A percentile compares a stretch with the other conserved stretches of the same genome.
Evolutionary conservation across 2,888 invertebrate species (phyloP).

Genomic region (Drosophila acutilabella): DNA sequence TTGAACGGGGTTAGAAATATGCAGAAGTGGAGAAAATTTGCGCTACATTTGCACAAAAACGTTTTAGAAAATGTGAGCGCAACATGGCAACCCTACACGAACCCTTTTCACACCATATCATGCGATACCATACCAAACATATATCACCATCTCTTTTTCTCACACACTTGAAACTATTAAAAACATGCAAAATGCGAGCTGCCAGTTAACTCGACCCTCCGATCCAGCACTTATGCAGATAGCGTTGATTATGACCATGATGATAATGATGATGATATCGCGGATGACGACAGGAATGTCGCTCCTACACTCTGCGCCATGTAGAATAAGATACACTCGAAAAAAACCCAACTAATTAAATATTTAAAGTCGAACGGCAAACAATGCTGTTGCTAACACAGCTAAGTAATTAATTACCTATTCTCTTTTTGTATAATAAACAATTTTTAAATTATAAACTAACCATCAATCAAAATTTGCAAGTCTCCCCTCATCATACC

Average conservation of each 20-base stretch:
- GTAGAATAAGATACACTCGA: slow-evolving; percentile 4
- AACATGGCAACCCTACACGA: slow-evolving; percentile 48
- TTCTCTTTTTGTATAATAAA: too few species aligned
- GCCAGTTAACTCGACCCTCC: slow-evolving; percentile 56
- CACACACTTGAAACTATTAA: slow-evolving; percentile 57
- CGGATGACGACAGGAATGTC: slow-evolving; percentile 17
- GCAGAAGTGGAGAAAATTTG: slow-evolving; percentile 50
- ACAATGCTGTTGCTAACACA: too few species aligned
- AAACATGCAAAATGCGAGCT: slow-evolving; percentile 68
- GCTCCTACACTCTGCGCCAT: neutral
- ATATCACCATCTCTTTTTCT: slow-evolving; percentile 6
- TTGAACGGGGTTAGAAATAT: slow-evolving; percentile 19
- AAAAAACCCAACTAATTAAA: slow-evolving; percentile 3
- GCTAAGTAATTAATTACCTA: too few species aligned
- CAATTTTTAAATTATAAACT: too few species aligned
- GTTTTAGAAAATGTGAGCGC: slow-evolving; percentile 70
- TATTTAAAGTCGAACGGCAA: too few species aligned
- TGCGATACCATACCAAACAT: neutral
- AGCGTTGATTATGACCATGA: slow-evolving; percentile 49
- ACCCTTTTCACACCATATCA: too few species aligned
- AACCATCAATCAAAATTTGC: too few species aligned
- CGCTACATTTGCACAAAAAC: slow-evolving; percentile 75
- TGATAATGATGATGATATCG: slow-evolving; percentile 27
- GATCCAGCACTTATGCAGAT: slow-evolving; percentile 67
- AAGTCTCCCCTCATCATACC: neutral